phyloP scores from a whole-genome alignment of 2,888 invertebrate species.

The Clitarchus hookeri region DNA sequence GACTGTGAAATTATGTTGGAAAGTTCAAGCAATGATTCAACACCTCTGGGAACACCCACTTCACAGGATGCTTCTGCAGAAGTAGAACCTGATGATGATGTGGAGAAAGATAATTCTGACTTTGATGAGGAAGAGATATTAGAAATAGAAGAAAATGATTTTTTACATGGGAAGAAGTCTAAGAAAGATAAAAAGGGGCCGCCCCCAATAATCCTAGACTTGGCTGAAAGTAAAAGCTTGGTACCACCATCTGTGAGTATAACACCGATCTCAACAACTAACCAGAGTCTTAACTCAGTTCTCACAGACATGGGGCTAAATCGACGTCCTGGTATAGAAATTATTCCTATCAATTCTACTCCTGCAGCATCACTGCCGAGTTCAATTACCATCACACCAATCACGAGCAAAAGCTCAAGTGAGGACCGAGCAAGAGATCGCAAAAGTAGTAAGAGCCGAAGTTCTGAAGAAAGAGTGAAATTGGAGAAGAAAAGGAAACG shows the following conservation, averaged over 20 bases:
- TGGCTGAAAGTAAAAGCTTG: slow-evolving; percentile 62
- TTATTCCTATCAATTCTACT: slow-evolving; percentile 75
- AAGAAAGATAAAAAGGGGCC: slow-evolving; percentile 57
- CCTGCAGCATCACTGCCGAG: slow-evolving; percentile 70
- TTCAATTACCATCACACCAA: slow-evolving; percentile 86
- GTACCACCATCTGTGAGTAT: slow-evolving; percentile 66
- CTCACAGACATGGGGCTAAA: slow-evolving; percentile 65
- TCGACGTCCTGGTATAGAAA: slow-evolving; percentile 79
- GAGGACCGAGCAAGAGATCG: slow-evolving; percentile 52
- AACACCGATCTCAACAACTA: slow-evolving; percentile 59
- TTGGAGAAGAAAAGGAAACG: slow-evolving; percentile 77
- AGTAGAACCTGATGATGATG: slow-evolving; percentile 32
- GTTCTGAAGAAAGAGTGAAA: slow-evolving; percentile 54
- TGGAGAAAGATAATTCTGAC: slow-evolving; percentile 42
- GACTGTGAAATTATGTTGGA: slow-evolving; percentile 63
- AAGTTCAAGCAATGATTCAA: slow-evolving; percentile 66
- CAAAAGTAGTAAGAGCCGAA: slow-evolving; percentile 54
- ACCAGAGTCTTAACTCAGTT: slow-evolving; percentile 61
- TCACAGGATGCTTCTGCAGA: slow-evolving; percentile 34
- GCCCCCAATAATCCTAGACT: slow-evolving; percentile 54
- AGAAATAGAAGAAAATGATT: slow-evolving; percentile 62
- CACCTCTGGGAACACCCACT: slow-evolving; percentile 36
- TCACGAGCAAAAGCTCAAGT: slow-evolving; percentile 55
- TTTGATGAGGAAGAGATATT: slow-evolving; percentile 47
- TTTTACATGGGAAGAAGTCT: slow-evolving; percentile 58